Conservation (phyloP, 2,113 vertebrate genomes). For the Sylvilagus bachmani region DNA sequence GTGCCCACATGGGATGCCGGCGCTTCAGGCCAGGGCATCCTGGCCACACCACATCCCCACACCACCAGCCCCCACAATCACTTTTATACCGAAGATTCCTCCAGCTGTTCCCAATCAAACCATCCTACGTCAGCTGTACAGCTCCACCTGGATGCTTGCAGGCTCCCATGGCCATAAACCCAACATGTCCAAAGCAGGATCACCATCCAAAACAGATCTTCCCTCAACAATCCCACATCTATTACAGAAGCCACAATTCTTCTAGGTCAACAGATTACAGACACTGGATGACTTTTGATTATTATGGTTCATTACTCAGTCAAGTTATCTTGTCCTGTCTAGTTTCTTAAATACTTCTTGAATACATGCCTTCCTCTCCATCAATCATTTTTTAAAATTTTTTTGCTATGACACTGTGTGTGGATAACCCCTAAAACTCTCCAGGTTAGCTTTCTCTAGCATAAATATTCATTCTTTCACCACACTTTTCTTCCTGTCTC, state of each 20-base stretch:
- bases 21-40: too few relatives aligned
- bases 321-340: not conserved
- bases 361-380: not conserved
- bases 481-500: not conserved
- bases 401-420: not conserved
- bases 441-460: not conserved
- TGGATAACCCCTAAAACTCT: not conserved
- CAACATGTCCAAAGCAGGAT: not conserved
- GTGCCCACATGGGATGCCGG: too few relatives aligned
- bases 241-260: not conserved
- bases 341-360: not conserved
- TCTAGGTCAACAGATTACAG: not conserved
- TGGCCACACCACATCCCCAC: too few relatives aligned
- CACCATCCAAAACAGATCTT: not conserved
- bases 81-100: not conserved
- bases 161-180: not conserved
- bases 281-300: not conserved
- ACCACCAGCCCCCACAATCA: not conserved
- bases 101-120: not conserved
- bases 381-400: not conserved
- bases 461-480: constrained; percentile 30
- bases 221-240: not conserved
- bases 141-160: not conserved
- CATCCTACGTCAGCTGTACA: not conserved
- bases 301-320: not conserved